phyloP scores from a whole-genome alignment of 1,140 invertebrate species.

The Whitmania pigra region DNA sequence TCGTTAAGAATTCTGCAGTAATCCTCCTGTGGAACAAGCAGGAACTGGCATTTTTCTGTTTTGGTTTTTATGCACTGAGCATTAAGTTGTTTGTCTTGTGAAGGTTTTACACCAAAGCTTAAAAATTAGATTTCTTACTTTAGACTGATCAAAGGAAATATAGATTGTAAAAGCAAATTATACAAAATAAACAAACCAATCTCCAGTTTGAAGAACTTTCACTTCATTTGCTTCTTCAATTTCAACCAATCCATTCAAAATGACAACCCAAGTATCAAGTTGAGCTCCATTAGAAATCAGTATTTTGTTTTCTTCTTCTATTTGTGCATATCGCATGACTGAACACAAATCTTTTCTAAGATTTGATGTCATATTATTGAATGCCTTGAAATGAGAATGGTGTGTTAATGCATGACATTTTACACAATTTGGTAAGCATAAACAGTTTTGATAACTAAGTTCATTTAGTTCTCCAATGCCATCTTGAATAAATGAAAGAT shows the following conservation, averaged over 20 bases:
- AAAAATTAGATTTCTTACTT: background rate
- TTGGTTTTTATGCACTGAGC: slow-evolving; percentile 87
- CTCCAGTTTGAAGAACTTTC: background rate
- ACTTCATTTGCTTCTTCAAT: slow-evolving; percentile 63
- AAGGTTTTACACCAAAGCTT: slow-evolving; percentile 58
- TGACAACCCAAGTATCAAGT: slow-evolving; percentile 97
- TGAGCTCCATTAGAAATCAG: slow-evolving; percentile 96
- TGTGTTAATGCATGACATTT: background rate
- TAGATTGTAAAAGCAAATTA: background rate
- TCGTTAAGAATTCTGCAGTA: slow-evolving; percentile 66
- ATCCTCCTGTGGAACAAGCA: slow-evolving; percentile 91
- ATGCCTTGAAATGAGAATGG: slow-evolving; percentile 34
- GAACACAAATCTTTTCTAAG: slow-evolving; percentile 75
- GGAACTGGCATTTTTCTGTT: slow-evolving; percentile 95
- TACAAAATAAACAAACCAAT: background rate
- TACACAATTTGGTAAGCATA: background rate
- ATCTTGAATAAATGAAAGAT: background rate
- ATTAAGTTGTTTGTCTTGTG: slow-evolving; percentile 74
- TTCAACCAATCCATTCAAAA: slow-evolving; percentile 93
- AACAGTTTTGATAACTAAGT: background rate
- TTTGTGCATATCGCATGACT: slow-evolving; percentile 68
- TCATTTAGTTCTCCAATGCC: background rate
- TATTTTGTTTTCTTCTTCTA: slow-evolving; percentile 87
- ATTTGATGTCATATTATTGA: slow-evolving; percentile 50
- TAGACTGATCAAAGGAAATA: background rate